Evolutionary conservation across 2,113 vertebrate species (phyloP), one percentile per base, ranked within the genome.

Genomic region (Chrysochloris asiatica): DNA sequence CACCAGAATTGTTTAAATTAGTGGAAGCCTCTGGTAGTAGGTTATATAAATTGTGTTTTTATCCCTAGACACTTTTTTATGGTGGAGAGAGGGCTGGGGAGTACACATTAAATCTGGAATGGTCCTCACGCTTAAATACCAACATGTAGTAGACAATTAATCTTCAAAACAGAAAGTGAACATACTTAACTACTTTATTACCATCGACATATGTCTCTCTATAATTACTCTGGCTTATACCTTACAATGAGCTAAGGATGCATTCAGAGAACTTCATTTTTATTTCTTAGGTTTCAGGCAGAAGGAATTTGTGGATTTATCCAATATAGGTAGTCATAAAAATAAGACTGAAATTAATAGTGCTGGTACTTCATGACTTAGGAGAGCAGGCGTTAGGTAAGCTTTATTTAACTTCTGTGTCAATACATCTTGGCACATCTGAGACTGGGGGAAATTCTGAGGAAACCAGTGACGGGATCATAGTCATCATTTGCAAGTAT

Each of bases 81-180:
- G 72, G 84, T 76, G 26, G 71, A 75, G 76, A 71, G 11, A 48
- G 50, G 52, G 3, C 41, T 86, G n/a, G 77, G 86, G 50, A 90
- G 82, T 65, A 11, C 73, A 47, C 83, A 92, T 86, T 90, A 93
- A 95, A 96, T 84, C 63, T 85, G 83, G 97, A 96, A 95, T 88
- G 13, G 47, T 87, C 84, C 86, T 95, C 88, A 88, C 38, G 48
- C 83, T 96, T 95, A 87, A 89, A 97, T 97, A 97, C 94, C 8
- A 50, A 89, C 86, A 17, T 83, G 89, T 95, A 96, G 94, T 93
- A 97, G 95, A 83, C 75, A 92, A 75, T 97, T 97, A 95, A 96
- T 97, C 88, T 97, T 97, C 96, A 95, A 94, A 96, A 81, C 84
- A 94, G 90, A 88, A 59, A 94, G 88, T 85, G 88, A 96, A 92